Conservation (phyloP, 1,140 invertebrate species). For the Rhagoletis zephyria region DNA sequence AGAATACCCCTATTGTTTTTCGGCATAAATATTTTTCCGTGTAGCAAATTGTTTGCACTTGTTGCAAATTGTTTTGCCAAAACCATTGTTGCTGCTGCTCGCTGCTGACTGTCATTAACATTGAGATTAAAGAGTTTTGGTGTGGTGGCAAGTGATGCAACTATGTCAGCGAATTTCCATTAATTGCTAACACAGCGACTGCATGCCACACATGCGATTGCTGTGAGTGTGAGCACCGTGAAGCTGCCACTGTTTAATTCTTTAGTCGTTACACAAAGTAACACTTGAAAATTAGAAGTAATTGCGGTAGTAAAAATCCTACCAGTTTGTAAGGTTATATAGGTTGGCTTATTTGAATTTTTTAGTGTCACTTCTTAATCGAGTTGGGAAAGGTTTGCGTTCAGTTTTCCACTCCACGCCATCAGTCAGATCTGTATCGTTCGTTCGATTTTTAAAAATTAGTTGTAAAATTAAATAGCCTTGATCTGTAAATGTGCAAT, state of each 20-base stretch:
- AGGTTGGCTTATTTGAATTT: not conserved
- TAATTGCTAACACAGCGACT: conserved; percentile 17
- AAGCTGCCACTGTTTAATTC: not conserved
- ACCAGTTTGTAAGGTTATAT: not conserved
- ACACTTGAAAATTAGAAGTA: not conserved
- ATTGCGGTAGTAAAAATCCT: not conserved
- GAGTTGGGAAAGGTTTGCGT: too few species aligned
- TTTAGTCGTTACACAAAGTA: not conserved
- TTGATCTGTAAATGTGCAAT: too few species aligned
- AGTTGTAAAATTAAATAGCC: too few species aligned
- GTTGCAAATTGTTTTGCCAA: not conserved
- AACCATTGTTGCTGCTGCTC: not conserved
- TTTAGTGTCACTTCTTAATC: not conserved
- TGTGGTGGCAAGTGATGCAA: conserved; percentile 29
- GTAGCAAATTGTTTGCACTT: not conserved
- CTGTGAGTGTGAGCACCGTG: not conserved
- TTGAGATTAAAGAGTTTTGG: conserved; percentile 11
- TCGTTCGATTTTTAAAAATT: too few species aligned
- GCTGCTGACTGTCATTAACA: conserved; percentile 12
- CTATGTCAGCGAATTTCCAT: conserved; percentile 12
- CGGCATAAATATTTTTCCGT: not conserved
- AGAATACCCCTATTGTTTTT: too few species aligned
- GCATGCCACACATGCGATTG: not conserved
- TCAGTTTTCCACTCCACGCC: too few species aligned
- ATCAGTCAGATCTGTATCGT: too few species aligned